These are phyloP conservation scores for Bombus confusus DNA, from an alignment of 1,140 invertebrate species.

Conservation along the genomic window DNA sequence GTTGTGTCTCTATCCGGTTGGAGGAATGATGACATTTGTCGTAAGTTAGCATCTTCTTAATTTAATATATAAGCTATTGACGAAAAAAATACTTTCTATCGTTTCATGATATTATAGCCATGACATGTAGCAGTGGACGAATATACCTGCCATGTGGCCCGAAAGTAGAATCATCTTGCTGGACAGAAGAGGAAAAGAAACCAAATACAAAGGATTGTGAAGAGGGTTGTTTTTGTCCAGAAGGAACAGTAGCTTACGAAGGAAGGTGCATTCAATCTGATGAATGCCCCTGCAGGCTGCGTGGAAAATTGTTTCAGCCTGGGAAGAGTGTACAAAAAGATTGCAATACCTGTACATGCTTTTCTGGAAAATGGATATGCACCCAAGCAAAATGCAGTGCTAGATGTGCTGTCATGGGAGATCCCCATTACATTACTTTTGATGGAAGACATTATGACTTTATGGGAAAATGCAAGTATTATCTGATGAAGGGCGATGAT, in stretches of 20 bases:
- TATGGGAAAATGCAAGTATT: conserved; percentile 94
- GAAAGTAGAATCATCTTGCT: conserved; percentile 83
- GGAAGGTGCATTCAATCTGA: conserved; percentile 88
- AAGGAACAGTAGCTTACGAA: conserved; percentile 87
- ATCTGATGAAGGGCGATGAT: conserved; percentile 87
- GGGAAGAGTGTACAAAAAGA: conserved; percentile 89
- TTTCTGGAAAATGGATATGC: conserved; percentile 90
- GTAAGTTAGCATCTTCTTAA: conserved; percentile 84
- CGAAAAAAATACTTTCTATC: not conserved
- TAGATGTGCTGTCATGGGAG: conserved; percentile 91
- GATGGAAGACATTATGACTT: conserved; percentile 93
- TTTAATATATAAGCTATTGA: not conserved
- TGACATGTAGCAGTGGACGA: conserved; percentile 86
- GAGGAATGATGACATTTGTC: conserved; percentile 89
- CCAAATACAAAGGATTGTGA: conserved; percentile 84
- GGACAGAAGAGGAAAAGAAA: conserved; percentile 70
- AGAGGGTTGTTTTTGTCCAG: conserved; percentile 94
- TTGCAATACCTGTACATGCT: conserved; percentile 92
- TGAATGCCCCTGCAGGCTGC: conserved; percentile 91
- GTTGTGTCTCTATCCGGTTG: conserved; percentile 85
- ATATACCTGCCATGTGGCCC: conserved; percentile 88
- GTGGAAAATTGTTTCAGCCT: conserved; percentile 89
- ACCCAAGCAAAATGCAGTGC: conserved; percentile 88
- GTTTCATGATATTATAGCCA: conserved; percentile 82
- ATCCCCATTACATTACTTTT: conserved; percentile 95